Evolutionary conservation across 2,888 invertebrate genomes (phyloP).

Genomic region (Carterocephalus palaemon): DNA sequence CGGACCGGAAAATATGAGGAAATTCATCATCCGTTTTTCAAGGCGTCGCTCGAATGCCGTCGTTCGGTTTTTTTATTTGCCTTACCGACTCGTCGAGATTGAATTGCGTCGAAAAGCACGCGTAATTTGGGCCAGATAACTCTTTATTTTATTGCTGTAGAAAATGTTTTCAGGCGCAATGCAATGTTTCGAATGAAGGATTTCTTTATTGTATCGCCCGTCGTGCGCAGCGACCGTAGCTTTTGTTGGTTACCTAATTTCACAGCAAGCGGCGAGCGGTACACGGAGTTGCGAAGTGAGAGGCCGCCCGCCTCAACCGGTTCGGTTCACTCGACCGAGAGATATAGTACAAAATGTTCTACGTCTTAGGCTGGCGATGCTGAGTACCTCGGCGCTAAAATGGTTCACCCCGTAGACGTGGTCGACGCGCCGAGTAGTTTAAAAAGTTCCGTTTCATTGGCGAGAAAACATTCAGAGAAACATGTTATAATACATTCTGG

Average conservation of each 20-base stretch:
- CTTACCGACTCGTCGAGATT: constrained; percentile 1
- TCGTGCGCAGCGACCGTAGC: constrained; percentile 59
- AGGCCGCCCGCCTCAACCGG: constrained; percentile 74
- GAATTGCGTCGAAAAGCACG: constrained; percentile 1
- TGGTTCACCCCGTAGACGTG: constrained; percentile 36
- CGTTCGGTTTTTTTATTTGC: constrained; percentile 24
- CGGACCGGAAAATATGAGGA: constrained; percentile 75
- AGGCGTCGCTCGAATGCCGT: constrained; percentile 61
- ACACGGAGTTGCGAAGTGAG: constrained; percentile 71
- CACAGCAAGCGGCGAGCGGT: constrained; percentile 67
- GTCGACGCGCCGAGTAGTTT: constrained; percentile 35
- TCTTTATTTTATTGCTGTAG: constrained; percentile 35
- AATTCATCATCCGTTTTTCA: constrained; percentile 72
- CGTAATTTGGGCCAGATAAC: constrained; percentile 1
- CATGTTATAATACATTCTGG: constrained; percentile 47
- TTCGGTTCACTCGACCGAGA: constrained; percentile 66
- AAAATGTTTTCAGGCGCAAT: constrained; percentile 38
- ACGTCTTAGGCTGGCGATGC: constrained; percentile 45
- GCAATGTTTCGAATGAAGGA: constrained; percentile 39
- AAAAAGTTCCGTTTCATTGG: constrained; percentile 43
- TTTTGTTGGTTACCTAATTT: constrained; percentile 77
- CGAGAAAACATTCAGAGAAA: constrained; percentile 32
- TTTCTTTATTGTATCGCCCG: constrained; percentile 59
- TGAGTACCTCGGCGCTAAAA: constrained; percentile 40
- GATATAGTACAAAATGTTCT: constrained; percentile 50